phyloP scores from a whole-genome alignment of 2,113 vertebrate genomes.

The Pseudonaja textilis region DNA sequence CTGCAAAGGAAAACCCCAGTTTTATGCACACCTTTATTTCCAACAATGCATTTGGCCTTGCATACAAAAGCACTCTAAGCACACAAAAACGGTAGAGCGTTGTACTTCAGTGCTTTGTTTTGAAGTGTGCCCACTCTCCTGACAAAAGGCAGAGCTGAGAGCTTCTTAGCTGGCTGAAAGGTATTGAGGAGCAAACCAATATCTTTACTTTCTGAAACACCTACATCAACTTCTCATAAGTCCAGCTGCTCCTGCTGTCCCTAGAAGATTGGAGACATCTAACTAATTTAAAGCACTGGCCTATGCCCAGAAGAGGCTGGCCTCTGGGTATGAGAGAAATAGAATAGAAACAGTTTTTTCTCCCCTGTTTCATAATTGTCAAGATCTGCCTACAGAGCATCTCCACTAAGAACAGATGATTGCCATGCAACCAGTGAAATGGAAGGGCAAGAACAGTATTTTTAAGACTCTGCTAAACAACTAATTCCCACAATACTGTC shows the following conservation, averaged over 20 bases:
- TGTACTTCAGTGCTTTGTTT: not conserved
- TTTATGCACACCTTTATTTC: not conserved
- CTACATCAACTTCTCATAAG: not conserved
- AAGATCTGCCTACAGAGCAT: slow-evolving; percentile 5
- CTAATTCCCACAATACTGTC: too few relatives aligned
- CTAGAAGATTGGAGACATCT: not conserved
- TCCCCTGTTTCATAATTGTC: not conserved
- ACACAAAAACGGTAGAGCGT: not conserved
- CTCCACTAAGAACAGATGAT: not conserved
- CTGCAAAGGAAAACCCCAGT: not conserved
- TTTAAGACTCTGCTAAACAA: slow-evolving; percentile 21
- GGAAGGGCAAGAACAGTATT: slow-evolving; percentile 37
- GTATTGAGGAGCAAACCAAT: not conserved
- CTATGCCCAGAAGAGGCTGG: not conserved
- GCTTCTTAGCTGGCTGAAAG: not conserved
- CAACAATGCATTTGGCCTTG: not conserved
- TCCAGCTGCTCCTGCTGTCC: not conserved
- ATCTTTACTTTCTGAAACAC: not conserved
- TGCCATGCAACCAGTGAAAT: slow-evolving; percentile 7
- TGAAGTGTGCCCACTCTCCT: not conserved
- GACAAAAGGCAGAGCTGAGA: not conserved
- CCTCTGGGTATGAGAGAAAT: not conserved
- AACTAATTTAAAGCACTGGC: not conserved
- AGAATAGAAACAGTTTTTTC: too few relatives aligned
- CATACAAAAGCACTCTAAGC: not conserved